Evolutionary conservation across 2,113 vertebrate species (phyloP), one percentile per base, ranked within the genome.

Genomic region (Numida meleagris): DNA sequence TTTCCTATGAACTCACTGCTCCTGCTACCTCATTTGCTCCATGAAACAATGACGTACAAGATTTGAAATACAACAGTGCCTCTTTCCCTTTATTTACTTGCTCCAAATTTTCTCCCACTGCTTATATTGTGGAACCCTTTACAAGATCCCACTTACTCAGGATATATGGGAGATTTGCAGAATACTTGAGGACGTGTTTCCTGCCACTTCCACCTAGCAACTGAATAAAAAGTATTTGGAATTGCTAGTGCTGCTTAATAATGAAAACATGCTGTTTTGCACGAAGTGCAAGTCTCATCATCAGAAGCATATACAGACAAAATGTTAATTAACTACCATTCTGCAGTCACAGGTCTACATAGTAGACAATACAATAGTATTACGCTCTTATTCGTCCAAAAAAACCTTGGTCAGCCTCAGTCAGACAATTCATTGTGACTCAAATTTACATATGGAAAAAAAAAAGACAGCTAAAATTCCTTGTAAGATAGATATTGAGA

Each of bases 161-260:
- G 19, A 59, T 34, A 29, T 40, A 8, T 46, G 62, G 89, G 15
- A 4, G 3, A 55, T 71, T 70, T 87, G n/a, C 51, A 65, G 38
- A 72, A 72, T 20, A 75, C 10, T 55, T 1, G 0, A 59, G 33
- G 31, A 21, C 4, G 0, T 68, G 38, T 14, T 77, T 16, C 25
- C 45, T 86, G 13, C 50, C 78, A 62, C 36, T 11, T 63, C 36
- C 16, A 78, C 9, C 25, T 43, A 57, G 12, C 16, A 81, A 73
- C 2, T 65, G 33, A 33, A 77, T 10, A 7, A 17, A 72, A 59
- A n/a, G 18, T 33, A 46, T 78, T 48, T 72, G 51, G 67, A 88
- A 89, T 31, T 71, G 27, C 11, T 51, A 36, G 33, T 14, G 25
- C 27, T 89, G n/a, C 70, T 55, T 42, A 67, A 59, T 50, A 89